Evolutionary conservation across 1,140 invertebrate genomes (phyloP), one percentile per base, ranked within the genome.

Genomic region (Drosophila ohnishii): DNA sequence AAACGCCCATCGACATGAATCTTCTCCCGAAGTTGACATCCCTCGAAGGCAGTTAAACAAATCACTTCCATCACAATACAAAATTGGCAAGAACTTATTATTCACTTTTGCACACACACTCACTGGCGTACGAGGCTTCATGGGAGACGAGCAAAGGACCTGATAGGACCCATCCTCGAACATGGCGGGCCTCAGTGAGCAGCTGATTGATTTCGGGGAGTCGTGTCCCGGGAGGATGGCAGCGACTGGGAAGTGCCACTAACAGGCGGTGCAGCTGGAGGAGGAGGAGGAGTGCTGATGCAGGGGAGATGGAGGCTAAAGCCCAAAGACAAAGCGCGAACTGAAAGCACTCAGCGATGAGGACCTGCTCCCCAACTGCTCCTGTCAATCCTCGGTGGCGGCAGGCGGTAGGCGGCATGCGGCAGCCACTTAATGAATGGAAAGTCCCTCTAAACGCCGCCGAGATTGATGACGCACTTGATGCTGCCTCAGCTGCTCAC

Each of bases 391-490:
- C 58, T 25, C 28, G 25, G 14, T 45, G 63, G 40, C 37, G 34
- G 39, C 32, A 19, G 14, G 32, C 32, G 5, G 30, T 2, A 35
- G 19, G 22, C 30, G 10, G 39, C 75, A 70, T 19, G 57, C 6
- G 45, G 39, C 75, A 75, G 70, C 72, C 81, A 78, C 75, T 78
- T 78, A 76, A 87, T 86, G 79, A 86, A 86, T 83, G 67, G 57
- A 67, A 82, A 69, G 64, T 71, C 75, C 62, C 57, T 67, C 64
- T 51, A 70, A 65, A 71, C 75, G 75, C 62, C 59, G 66, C 66
- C 58, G 63, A 87, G 83, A 87, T 87, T 87, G 83, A 87, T 87
- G 83, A 88, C 83, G 84, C 80, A 83, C 83, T 87, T 87, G 80
- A 86, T 79, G 58, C 71, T 63, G 60, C 72, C 70, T 57, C 75